phyloP scores from a whole-genome alignment of 2,113 vertebrate species.

The Symphodus melops region DNA sequence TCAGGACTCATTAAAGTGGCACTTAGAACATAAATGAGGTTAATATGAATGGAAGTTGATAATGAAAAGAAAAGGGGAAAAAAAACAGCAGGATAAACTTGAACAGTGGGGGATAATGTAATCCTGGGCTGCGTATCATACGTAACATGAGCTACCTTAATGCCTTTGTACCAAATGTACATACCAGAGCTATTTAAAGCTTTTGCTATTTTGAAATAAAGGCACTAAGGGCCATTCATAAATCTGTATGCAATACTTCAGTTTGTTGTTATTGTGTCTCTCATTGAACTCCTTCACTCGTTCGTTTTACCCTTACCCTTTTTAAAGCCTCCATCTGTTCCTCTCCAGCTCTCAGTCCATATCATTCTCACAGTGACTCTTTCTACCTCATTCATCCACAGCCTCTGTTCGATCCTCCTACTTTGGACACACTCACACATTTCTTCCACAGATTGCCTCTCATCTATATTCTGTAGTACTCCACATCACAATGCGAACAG shows the following conservation, averaged over 20 bases:
- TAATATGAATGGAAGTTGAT: too few relatives aligned
- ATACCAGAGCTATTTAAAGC: too few relatives aligned
- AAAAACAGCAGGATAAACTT: too few relatives aligned
- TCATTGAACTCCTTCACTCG: neutral
- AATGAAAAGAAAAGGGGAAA: too few relatives aligned
- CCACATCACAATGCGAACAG: constrained; percentile 67
- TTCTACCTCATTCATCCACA: constrained; percentile 65
- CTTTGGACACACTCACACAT: constrained; percentile 47
- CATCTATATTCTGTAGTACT: constrained; percentile 78
- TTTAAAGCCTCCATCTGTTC: constrained; percentile 28
- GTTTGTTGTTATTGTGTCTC: neutral
- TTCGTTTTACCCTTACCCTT: neutral
- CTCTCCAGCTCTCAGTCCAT: constrained; percentile 12
- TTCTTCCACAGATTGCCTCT: constrained; percentile 67
- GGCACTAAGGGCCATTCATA: neutral
- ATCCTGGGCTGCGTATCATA: too few relatives aligned
- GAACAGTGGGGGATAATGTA: too few relatives aligned
- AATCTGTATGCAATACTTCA: neutral
- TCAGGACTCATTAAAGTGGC: too few relatives aligned
- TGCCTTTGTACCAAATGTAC: too few relatives aligned
- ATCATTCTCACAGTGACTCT: constrained; percentile 38
- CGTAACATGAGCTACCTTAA: too few relatives aligned
- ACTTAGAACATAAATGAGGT: too few relatives aligned
- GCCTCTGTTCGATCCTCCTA: constrained; percentile 55
- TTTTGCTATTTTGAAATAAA: too few relatives aligned